Percentiles rank a stretch among this genome's conserved stretches.
Evolutionary conservation across 1,140 invertebrate genomes (phyloP).

Genomic region (Prorops nasuta): DNA sequence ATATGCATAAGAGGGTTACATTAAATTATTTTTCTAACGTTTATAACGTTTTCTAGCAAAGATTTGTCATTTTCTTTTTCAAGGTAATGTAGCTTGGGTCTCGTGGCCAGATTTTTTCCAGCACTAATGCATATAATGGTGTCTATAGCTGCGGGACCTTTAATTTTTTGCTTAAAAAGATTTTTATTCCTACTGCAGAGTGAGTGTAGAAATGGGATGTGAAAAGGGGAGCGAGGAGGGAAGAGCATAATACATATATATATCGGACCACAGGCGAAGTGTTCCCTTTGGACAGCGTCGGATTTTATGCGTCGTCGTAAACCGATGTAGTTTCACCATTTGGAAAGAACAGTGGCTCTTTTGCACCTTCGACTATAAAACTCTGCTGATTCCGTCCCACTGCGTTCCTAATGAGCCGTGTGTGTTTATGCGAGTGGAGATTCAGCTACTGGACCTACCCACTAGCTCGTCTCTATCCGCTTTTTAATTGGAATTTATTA

Average conservation of each 20-base stretch:
- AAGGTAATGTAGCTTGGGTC: too few species aligned
- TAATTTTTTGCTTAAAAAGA: too few species aligned
- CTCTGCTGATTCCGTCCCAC: conserved; percentile 17
- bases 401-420: conserved; percentile 46
- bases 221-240: conserved; percentile 2
- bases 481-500: conserved; percentile 39
- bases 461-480: background rate
- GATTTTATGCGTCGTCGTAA: conserved; percentile 36
- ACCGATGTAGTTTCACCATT: conserved; percentile 14
- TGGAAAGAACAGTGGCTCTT: conserved; percentile 14
- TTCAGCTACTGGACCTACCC: conserved; percentile 34
- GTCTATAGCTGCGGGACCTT: too few species aligned
- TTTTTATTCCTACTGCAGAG: too few species aligned
- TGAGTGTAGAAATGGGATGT: background rate
- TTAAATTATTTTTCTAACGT: too few species aligned
- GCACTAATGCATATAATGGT: too few species aligned
- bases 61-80: too few species aligned
- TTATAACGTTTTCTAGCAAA: too few species aligned
- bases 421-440: conserved; percentile 38
- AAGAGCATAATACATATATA: too few species aligned
- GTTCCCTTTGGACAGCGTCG: conserved; percentile 14
- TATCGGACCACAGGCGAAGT: conserved; percentile 10
- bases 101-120: too few species aligned
- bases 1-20: too few species aligned
- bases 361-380: conserved; percentile 43